Conservation (phyloP, 1,140 invertebrate genomes). For the Lepidotrigona ventralis region DNA sequence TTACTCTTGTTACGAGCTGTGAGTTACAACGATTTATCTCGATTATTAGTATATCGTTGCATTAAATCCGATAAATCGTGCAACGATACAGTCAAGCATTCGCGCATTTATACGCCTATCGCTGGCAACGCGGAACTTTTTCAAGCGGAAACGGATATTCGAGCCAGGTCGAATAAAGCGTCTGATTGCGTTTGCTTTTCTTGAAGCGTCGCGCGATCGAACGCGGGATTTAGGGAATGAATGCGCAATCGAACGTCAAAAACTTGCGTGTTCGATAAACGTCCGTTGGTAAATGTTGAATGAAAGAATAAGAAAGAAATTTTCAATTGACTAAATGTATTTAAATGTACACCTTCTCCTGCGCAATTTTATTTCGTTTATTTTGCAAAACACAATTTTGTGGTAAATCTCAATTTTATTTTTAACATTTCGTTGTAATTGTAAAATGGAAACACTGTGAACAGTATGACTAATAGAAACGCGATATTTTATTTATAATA, state of each 20-base stretch:
- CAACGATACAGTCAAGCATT: too few species aligned
- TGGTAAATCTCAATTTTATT: too few species aligned
- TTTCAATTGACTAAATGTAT: too few species aligned
- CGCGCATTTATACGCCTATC: background rate
- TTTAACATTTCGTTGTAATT: too few species aligned
- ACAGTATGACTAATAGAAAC: too few species aligned
- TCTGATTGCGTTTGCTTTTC: slow-evolving; percentile 15
- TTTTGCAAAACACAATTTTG: too few species aligned
- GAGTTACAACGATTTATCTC: too few species aligned
- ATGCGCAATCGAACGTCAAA: background rate
- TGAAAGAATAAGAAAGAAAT: background rate
- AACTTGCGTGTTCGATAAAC: background rate
- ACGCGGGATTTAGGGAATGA: background rate
- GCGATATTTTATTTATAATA: too few species aligned
- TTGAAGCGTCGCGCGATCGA: background rate
- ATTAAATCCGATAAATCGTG: background rate
- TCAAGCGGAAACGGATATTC: slow-evolving; percentile 1
- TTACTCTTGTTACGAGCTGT: background rate
- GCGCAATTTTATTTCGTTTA: too few species aligned
- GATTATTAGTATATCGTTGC: background rate
- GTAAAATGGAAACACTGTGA: too few species aligned
- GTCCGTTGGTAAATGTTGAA: background rate
- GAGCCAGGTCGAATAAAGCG: background rate
- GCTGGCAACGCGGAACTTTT: background rate
- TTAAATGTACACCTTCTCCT: too few species aligned